Evolutionary conservation across 2,888 invertebrate genomes (phyloP).

Genomic region (Caenorhabditis sinica): DNA sequence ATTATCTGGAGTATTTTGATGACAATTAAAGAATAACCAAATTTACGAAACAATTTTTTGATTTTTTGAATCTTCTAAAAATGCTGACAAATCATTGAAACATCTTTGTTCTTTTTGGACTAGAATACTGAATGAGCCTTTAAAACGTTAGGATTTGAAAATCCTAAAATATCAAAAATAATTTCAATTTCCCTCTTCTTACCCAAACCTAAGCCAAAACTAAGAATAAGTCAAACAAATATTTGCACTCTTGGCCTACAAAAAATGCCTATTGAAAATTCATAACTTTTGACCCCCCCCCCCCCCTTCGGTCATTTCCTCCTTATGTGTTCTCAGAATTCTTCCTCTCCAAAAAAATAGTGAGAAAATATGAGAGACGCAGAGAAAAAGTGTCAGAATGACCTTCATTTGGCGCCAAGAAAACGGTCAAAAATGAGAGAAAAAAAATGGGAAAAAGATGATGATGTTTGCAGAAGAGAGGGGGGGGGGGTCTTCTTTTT

Average conservation of each 20-base stretch:
- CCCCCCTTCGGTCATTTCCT: conserved; percentile 8
- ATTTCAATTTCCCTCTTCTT: background rate
- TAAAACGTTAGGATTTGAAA: background rate
- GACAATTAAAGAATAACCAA: too few relatives aligned
- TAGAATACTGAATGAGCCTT: background rate
- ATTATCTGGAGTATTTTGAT: too few relatives aligned
- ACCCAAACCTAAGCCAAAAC: background rate
- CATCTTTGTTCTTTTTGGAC: too few relatives aligned
- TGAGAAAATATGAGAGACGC: background rate
- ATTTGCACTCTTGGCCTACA: conserved; percentile 42
- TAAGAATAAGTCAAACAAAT: conserved; percentile 22
- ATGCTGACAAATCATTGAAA: too few relatives aligned
- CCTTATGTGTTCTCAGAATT: background rate
- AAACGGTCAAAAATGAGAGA: conserved; percentile 7
- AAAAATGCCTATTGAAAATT: conserved; percentile 39
- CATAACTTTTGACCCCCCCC: conserved; percentile 48
- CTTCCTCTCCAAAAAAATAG: background rate
- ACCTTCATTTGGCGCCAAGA: conserved; percentile 21
- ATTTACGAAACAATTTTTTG: too few relatives aligned
- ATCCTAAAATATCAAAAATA: background rate
- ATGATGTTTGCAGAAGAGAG: conserved; percentile 15
- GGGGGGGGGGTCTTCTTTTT: conserved; percentile 5
- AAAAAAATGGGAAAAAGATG: background rate
- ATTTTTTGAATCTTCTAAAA: too few relatives aligned
- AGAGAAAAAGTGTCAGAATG: conserved; percentile 5